Evolutionary conservation across 2,797 vertebrate genomes (phyloP).

Genomic region (Neoniphon sammara): DNA sequence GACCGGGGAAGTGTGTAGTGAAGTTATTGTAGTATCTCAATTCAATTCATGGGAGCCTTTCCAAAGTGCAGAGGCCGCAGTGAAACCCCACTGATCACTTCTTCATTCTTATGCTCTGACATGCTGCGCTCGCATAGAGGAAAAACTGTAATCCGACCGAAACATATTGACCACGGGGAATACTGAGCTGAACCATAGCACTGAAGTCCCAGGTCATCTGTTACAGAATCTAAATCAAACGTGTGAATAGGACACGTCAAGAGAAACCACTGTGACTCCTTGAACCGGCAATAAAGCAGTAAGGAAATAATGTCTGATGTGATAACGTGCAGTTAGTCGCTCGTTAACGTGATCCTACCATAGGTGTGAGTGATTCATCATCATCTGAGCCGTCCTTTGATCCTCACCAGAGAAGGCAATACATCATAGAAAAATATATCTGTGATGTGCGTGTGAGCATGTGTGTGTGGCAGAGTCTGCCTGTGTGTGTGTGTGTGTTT

Average conservation of each 20-base stretch:
- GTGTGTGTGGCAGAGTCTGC: neutral
- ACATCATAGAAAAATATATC: conserved; percentile 50
- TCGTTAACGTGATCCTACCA: conserved; percentile 17
- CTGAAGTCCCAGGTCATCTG: conserved; percentile 22
- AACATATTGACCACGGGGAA: conserved; percentile 43
- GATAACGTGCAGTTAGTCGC: conserved; percentile 16
- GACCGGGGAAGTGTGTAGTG: conserved; percentile 52
- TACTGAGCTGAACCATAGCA: conserved; percentile 15
- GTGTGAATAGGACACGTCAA: conserved; percentile 37
- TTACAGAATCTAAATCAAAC: conserved; percentile 50
- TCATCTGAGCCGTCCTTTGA: conserved; percentile 60
- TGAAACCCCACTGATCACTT: conserved; percentile 57
- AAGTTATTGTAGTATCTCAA: conserved; percentile 66
- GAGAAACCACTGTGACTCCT: conserved; percentile 19
- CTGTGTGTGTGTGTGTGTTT: conserved; percentile 27
- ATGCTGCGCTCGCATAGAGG: conserved; percentile 26
- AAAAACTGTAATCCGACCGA: conserved; percentile 53
- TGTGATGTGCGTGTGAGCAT: conserved; percentile 13
- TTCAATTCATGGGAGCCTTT: conserved; percentile 58
- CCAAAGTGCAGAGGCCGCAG: conserved; percentile 45
- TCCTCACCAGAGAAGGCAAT: conserved; percentile 52
- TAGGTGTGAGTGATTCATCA: conserved; percentile 53
- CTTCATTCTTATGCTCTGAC: conserved; percentile 67
- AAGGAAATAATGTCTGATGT: conserved; percentile 8
- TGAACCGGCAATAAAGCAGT: conserved; percentile 30